These are phyloP conservation scores for Threskiornis aethiopicus DNA, from an alignment of 2,797 vertebrate species.

Conservation along the genomic window DNA sequence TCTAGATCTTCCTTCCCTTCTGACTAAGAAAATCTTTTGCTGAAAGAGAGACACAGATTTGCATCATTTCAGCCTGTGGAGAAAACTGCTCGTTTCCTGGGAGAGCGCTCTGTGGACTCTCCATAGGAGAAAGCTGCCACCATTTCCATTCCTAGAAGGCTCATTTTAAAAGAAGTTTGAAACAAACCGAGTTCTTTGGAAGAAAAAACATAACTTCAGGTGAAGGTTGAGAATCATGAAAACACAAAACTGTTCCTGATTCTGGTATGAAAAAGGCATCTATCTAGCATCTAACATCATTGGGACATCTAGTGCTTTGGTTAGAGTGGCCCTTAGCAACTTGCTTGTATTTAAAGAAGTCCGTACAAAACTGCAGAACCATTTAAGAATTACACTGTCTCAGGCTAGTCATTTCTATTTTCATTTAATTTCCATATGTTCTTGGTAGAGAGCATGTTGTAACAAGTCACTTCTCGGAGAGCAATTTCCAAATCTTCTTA, in stretches of 20 bases:
- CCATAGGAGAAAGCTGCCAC: background rate
- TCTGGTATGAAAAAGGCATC: background rate
- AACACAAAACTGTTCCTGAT: background rate
- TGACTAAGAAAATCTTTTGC: background rate
- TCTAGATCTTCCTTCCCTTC: background rate
- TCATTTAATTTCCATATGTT: conserved; percentile 50
- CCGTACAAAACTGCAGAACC: background rate
- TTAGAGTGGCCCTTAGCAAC: background rate
- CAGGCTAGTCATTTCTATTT: conserved; percentile 17
- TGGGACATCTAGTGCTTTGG: background rate
- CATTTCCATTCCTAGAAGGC: background rate
- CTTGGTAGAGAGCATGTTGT: conserved; percentile 17
- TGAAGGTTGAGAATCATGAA: background rate
- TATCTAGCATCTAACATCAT: background rate
- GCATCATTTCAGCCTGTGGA: background rate
- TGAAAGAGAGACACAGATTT: background rate
- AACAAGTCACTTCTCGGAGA: conserved; percentile 8
- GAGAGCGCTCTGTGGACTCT: background rate
- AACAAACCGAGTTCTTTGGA: background rate
- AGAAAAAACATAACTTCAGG: background rate
- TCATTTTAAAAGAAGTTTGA: background rate
- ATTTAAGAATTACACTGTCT: background rate
- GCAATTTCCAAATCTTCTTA: conserved; percentile 7
- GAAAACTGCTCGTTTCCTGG: background rate
- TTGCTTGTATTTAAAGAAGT: background rate